Base-by-base conservation (phyloP, 2,888 invertebrate species). In the Drosophila niveifrons region DNA sequence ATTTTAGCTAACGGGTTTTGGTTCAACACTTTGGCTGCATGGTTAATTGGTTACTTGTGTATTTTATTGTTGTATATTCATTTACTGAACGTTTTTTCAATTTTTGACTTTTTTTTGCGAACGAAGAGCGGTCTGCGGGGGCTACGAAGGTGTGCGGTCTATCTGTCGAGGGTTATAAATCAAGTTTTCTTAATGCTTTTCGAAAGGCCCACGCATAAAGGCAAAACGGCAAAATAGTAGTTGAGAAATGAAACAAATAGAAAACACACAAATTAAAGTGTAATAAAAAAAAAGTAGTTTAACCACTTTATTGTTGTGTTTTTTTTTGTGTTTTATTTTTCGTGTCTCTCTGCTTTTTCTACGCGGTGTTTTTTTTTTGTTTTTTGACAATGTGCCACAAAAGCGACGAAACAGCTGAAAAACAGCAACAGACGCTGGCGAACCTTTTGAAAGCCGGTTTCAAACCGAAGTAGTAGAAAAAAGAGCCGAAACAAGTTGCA, bases 371-470 rank as follows among this genome's bases (percentile, higher is more conserved):
- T 15, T 59, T 70, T 23, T 4, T 23, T 23, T 23, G 3, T 23
- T 52, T 52, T 63, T 65, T 72, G 66, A 61, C 61, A 70, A 70
- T 70, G 69, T 70, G 69, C 70, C 70, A 66, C 70, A 67, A 70
- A 55, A 65, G 69, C 61, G 53, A 55, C 57, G 65, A 67, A 83
- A 83, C 83, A 86, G 82, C 87, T 84, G 80, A 83, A 83, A 81
- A 81, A 77, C 83, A 83, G 55, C 70, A 72, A 75, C 80, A 75
- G 69, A 80, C 78, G 53, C 58, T 52, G 58, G 59, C 73, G 68
- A 84, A 84, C 83, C 83, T 83, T 81, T 83, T 59, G 78, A 69
- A 73, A 83, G 83, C 83, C 83, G 83, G 87, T 83, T 83, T 87
- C 47, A 77, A 81, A 56, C 57, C 23, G 23, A 23, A 23, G 36